Evolutionary conservation across 1,140 invertebrate species (phyloP).

Genomic region (Berghia stephanieae): DNA sequence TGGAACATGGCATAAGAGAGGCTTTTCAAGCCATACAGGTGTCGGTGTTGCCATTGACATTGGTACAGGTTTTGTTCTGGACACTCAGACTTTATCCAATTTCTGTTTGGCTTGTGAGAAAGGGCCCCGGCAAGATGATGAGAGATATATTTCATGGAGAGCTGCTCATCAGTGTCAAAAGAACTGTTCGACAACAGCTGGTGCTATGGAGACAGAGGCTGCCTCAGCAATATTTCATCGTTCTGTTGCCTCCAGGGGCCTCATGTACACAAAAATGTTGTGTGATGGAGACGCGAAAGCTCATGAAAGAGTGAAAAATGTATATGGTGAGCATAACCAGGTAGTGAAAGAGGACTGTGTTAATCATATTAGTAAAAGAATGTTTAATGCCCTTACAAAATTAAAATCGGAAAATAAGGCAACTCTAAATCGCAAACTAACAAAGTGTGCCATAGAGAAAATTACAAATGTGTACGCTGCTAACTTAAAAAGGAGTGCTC

Average conservation of each 20-base stretch:
- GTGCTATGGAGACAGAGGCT: background rate
- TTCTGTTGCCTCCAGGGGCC: background rate
- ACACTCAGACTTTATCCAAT: background rate
- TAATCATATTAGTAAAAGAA: background rate
- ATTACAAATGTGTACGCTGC: conserved; percentile 1
- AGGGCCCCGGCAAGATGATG: background rate
- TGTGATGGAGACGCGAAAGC: background rate
- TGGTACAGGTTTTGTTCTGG: background rate
- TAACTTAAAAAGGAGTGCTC: background rate
- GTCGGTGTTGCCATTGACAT: conserved; percentile 8
- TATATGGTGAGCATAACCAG: background rate
- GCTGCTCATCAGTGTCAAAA: background rate
- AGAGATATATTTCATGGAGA: background rate
- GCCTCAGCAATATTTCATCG: background rate
- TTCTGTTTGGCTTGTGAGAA: background rate
- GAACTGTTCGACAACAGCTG: background rate
- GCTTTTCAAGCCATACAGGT: background rate
- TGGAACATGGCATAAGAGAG: conserved; percentile 8
- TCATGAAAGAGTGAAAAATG: background rate
- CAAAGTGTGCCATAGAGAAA: background rate
- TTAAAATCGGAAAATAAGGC: background rate
- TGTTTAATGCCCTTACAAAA: background rate
- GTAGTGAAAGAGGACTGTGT: background rate
- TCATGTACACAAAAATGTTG: background rate
- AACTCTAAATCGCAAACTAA: background rate